Base-by-base conservation (phyloP, 1,140 invertebrate genomes). In the Eueides isabella region DNA sequence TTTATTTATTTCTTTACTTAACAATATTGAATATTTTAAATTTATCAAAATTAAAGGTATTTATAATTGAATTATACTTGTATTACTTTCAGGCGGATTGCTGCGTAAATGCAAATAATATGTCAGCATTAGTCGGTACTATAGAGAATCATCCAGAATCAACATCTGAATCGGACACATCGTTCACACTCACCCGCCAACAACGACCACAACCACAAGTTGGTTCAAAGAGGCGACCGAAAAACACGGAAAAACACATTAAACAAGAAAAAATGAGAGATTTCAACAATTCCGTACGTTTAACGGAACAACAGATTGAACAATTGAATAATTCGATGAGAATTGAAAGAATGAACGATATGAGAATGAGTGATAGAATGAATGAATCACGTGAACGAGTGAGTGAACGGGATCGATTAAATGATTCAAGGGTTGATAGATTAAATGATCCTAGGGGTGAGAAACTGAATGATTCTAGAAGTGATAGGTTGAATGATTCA, bases 121-220 rank as follows among this genome's bases (percentile, higher is more conserved):
- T 92, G 1, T 91, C 90, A 70, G 92, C 90, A 1, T 66, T 94
- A n/a, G 91, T 93, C 0, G 92, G 91, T 0, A 93, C 93, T 26
- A 93, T 94, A 63, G 92, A 93, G 70, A 89, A 91, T 44, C 93
- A 93, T 55, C 89, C 91, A 0, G 93, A 94, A 61, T 93, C 92
- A 0, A 93, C 92, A 0, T 93, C 93, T 2, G 93, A 93, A 69
- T 93, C 92, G 0, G 93, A 94, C 74, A 92, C 88, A 2, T 89
- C 87, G 3, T 92, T 91, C 75, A 91, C 90, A 4, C 74, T 91
- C 1, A 90, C 88, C 0, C 78, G 91, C 5, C 91, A 92, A 28
- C 90, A 90, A 69, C 77, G 91, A 6, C 91, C 88, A 0, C 89
- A 91, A 65, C 89, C 91, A 0, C 91, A 91, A 76, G 86, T 89